A percentile compares a stretch with the other conserved stretches of the same genome.
Conservation (phyloP, 2,797 vertebrate genomes). For the Ctenopoma multispine region DNA sequence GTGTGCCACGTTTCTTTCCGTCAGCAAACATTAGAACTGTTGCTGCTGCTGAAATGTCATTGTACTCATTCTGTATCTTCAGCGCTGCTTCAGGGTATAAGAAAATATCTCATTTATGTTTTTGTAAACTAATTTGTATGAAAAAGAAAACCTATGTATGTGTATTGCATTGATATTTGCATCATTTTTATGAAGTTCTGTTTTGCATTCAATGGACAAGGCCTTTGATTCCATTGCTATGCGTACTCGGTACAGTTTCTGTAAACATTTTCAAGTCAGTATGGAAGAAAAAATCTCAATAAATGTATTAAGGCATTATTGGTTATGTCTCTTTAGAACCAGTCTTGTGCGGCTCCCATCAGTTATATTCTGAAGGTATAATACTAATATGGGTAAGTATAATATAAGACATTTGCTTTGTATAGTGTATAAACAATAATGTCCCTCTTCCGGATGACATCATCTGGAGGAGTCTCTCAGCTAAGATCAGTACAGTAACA, state of each 20-base stretch:
- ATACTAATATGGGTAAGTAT: too few species aligned
- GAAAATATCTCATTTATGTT: constrained; percentile 79
- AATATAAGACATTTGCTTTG: too few species aligned
- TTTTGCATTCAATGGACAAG: constrained; percentile 81
- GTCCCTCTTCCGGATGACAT: too few species aligned
- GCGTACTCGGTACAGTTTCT: constrained; percentile 81
- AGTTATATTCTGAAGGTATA: background rate
- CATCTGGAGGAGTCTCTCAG: too few species aligned
- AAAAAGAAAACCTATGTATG: constrained; percentile 67
- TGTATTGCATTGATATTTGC: constrained; percentile 82
- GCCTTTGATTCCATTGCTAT: constrained; percentile 80
- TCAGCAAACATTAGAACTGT: constrained; percentile 48
- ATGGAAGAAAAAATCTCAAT: constrained; percentile 79
- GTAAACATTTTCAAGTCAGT: constrained; percentile 80
- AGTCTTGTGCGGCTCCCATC: background rate
- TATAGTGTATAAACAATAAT: too few species aligned
- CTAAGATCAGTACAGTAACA: too few species aligned
- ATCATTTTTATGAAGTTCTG: constrained; percentile 82
- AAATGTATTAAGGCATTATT: constrained; percentile 79
- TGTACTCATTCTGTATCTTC: constrained; percentile 68
- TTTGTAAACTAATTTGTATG: constrained; percentile 86
- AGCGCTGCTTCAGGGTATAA: constrained; percentile 73
- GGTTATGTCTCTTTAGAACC: constrained; percentile 33
- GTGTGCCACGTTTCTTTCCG: constrained; percentile 52
- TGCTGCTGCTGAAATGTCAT: constrained; percentile 62